Base-by-base conservation (phyloP, 2,797 vertebrate species). In the Alcedo atthis region DNA sequence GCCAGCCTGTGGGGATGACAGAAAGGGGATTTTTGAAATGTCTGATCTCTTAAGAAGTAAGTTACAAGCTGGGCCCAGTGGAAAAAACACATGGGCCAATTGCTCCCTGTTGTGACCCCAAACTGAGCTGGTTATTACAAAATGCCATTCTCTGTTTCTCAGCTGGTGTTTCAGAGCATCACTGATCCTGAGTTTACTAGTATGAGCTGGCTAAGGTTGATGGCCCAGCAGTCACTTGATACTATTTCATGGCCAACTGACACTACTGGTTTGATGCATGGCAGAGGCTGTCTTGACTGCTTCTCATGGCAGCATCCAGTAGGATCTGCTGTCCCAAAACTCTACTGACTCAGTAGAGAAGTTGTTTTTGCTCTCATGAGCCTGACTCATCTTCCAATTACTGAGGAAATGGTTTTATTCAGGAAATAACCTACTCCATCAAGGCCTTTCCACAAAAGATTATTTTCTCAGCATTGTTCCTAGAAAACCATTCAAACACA, bases 331-430 rank as follows among this genome's bases (percentile, higher is more conserved):
- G 73, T 75, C 54, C 35, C 33, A 19, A 78, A 69, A 78, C 46
- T 33, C 16, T 26, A 87, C 37, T 75, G 79, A 94, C 75, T 92
- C 68, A 90, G 46, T 48, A n/a, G 15, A 77, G 54, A 75, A 77
- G 69, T 19, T 82, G 54, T 46, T 77, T 93, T 92, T 30, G 7
- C 54, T 58, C 1, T 5, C 28, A 35, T 62, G 22, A 85, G 51
- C 51, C 76, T 92, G 93, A 89, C 22, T 94, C 73, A 73, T 89
- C 66, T 80, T 82, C 55, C 57, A 78, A 24, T 89, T 90, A 58
- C 62, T 0, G 3, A 92, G 80, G 76, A 93, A 93, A 89, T 4
- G 2, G 46, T 69, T 94, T 92, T 67, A 76, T 88, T 67, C 70
- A 70, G 91, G 78, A 94, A 93, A 93, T 55, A 89, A 40, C 32